A percentile compares a stretch with the other conserved stretches of the same genome.
These are phyloP conservation scores for Pelagia noctiluca DNA, from an alignment of 30 jellyfish, hydroid and myxozoan genomes.

Conservation along the genomic window DNA sequence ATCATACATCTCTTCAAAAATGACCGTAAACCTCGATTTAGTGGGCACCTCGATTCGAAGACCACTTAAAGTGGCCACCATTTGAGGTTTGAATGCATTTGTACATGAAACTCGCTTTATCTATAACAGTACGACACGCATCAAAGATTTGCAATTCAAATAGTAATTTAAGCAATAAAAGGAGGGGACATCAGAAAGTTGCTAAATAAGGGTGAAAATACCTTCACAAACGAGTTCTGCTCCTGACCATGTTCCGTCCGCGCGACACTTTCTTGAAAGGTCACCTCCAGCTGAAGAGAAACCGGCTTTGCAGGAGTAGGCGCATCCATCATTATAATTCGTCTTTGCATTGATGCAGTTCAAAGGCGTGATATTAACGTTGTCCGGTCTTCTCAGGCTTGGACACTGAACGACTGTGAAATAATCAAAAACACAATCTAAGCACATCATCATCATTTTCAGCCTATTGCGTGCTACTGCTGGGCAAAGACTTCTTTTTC, in stretches of 20 bases:
- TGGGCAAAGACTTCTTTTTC: no score
- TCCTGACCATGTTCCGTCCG: conserved; percentile 99
- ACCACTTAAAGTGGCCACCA: no score
- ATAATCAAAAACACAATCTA: not conserved
- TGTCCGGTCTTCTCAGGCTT: conserved; percentile 72
- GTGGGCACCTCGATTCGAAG: no score
- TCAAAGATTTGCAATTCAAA: no score
- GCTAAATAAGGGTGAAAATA: not conserved
- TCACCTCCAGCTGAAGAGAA: conserved; percentile 61
- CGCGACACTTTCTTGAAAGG: conserved; percentile 81
- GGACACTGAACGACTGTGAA: conserved; percentile 90
- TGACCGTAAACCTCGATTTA: no score
- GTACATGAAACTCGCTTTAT: no score
- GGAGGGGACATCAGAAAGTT: not conserved
- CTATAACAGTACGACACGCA: no score
- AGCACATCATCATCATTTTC: no score
- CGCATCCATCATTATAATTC: conserved; percentile 88
- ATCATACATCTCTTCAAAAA: no score
- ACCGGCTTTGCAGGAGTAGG: conserved; percentile 88
- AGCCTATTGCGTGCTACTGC: no score
- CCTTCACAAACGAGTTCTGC: conserved; percentile 92
- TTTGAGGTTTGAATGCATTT: no score
- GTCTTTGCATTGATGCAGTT: conserved; percentile 81
- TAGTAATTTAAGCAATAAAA: not conserved
- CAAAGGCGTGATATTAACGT: conserved; percentile 77